Evolutionary conservation across 2,113 vertebrate species (phyloP).

Genomic region (Campylomormyrus numenius): DNA sequence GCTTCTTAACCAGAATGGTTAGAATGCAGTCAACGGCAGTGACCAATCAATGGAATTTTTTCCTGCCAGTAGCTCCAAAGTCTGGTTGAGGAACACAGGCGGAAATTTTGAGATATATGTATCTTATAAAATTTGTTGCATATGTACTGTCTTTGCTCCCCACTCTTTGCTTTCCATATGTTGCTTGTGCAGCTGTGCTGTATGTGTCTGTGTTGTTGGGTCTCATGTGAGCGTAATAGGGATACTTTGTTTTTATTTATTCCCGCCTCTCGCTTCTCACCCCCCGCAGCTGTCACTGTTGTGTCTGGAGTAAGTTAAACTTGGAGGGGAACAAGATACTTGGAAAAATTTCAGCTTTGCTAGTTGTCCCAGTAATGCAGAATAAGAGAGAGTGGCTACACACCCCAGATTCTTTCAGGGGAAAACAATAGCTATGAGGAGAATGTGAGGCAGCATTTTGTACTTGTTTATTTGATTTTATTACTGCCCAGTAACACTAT

Average conservation of each 20-base stretch:
- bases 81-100: conserved; percentile 83
- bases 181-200: conserved; percentile 71
- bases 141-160: conserved; percentile 53
- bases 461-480: conserved; percentile 24
- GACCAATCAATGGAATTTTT: conserved; percentile 53
- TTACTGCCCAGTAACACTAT: conserved; percentile 5
- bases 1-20: conserved; percentile 38
- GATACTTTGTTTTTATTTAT: conserved; percentile 87
- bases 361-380: conserved; percentile 67
- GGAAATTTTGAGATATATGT: conserved; percentile 76
- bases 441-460: conserved; percentile 37
- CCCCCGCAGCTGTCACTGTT: conserved; percentile 88
- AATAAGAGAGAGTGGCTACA: conserved; percentile 57
- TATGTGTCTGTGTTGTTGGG: conserved; percentile 46
- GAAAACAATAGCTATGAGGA: conserved; percentile 60
- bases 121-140: conserved; percentile 66
- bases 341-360: conserved; percentile 71
- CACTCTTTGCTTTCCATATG: conserved; percentile 65
- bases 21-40: conserved; percentile 30
- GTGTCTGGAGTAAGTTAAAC: conserved; percentile 81
- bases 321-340: conserved; percentile 55
- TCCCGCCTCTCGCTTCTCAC: conserved; percentile 34
- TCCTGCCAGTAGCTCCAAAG: conserved; percentile 50
- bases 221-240: conserved; percentile 53
- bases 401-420: conserved; percentile 43